Conservation (phyloP, 2,797 vertebrate genomes). For the Salmo trutta region DNA sequence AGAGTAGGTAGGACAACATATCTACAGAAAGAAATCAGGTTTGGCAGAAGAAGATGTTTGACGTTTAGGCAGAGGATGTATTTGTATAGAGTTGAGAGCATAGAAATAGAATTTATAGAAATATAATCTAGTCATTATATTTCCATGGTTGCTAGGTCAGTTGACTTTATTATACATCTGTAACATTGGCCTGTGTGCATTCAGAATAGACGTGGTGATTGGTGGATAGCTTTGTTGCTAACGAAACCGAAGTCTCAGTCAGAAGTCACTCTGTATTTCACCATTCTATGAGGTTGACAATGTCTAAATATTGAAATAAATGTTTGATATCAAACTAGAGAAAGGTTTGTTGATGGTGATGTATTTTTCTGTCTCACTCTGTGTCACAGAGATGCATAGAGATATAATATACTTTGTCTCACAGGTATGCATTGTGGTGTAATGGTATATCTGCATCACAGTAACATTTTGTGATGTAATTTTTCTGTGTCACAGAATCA, state of each 20-base stretch:
- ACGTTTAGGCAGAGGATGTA: background rate
- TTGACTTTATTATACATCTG: background rate
- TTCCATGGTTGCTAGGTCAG: background rate
- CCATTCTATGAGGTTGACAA: background rate
- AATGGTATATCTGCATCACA: background rate
- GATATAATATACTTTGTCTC: background rate
- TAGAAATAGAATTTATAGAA: background rate
- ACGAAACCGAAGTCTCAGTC: background rate
- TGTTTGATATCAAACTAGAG: slow-evolving; percentile 57
- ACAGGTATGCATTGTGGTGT: background rate
- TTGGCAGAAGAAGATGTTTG: background rate
- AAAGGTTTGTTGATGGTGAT: background rate
- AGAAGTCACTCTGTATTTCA: background rate
- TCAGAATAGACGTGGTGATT: slow-evolving; percentile 13
- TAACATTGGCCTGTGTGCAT: slow-evolving; percentile 1
- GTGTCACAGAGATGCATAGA: background rate
- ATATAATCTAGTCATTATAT: background rate
- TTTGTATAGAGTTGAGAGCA: background rate
- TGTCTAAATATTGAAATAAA: slow-evolving; percentile 62
- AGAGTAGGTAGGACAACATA: background rate
- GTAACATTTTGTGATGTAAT: background rate
- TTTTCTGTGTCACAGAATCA: background rate
- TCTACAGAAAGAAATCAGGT: slow-evolving; percentile 6
- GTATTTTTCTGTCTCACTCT: background rate
- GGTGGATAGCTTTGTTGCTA: slow-evolving; percentile 1